Percentiles rank a stretch among this genome's conserved stretches.
Evolutionary conservation across 2,888 invertebrate species (phyloP).

Genomic region (Ecdyonurus torrentis): DNA sequence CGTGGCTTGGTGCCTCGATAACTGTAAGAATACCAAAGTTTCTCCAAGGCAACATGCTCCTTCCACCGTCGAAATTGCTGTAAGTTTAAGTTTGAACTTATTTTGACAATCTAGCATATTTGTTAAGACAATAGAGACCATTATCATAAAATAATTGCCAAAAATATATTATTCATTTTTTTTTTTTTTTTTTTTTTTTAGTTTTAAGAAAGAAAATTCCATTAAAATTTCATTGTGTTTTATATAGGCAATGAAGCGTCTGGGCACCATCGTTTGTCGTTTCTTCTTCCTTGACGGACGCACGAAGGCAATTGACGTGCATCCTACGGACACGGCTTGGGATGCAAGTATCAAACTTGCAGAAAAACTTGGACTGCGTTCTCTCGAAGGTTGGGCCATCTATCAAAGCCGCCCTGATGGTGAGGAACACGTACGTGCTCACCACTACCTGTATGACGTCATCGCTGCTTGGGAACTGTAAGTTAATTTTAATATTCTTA

Average conservation of each 20-base stretch:
- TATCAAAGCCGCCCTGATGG: constrained; percentile 75
- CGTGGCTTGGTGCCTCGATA: constrained; percentile 87
- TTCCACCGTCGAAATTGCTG: constrained; percentile 83
- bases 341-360: constrained; percentile 80
- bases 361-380: constrained; percentile 67
- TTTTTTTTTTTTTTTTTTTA: too few relatives aligned
- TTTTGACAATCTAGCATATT: too few relatives aligned
- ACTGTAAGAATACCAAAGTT: constrained; percentile 73
- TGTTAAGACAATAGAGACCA: too few relatives aligned
- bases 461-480: constrained; percentile 89
- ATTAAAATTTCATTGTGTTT: too few relatives aligned
- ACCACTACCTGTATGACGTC: constrained; percentile 85
- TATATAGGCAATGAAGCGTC: constrained; percentile 64
- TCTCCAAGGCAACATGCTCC: constrained; percentile 70
- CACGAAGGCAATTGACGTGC: constrained; percentile 88
- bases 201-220: too few relatives aligned
- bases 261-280: constrained; percentile 82
- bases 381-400: constrained; percentile 87
- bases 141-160: too few relatives aligned
- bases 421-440: constrained; percentile 79
- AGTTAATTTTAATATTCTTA: constrained; percentile 22
- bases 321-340: constrained; percentile 84
- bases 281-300: constrained; percentile 91
- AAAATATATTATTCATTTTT: too few relatives aligned
- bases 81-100: constrained; percentile 22